Base-by-base conservation (phyloP, 2,797 vertebrate species). In the Lithobates sylvaticus region DNA sequence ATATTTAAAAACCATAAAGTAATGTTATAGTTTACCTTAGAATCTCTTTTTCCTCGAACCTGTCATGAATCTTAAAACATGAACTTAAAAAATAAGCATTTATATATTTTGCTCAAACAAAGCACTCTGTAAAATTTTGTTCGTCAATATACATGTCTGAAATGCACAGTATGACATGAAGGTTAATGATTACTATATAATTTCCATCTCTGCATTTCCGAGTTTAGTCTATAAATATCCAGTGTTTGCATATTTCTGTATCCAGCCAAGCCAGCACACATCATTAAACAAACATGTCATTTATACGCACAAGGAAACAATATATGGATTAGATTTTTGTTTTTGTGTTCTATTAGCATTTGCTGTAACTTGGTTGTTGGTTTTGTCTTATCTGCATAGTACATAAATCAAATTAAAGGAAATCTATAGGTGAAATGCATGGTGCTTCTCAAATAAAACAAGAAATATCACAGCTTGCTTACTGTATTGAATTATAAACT, bases 181-280 rank as follows among this genome's bases (percentile, higher is more conserved):
- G 32, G 76, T 75, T 75, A 74, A 80, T 79, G 77, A 85, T 85
- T 79, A 79, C 84, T 81, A 21, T 76, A 76, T 81, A 50, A 79
- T 80, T 79, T 76, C 71, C 64, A 70, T 70, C 64, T 36, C 34
- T 70, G 72, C 70, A 76, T 64, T 73, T 80, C 47, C 71, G 67
- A 58, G 61, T 54, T 71, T 47, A 26, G 54, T 34, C 72, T 81
- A 81, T 54, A 86, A 80, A 81, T 81, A 75, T 36, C 65, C 77
- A 76, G 39, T 76, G 72, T 81, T 81, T 86, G 72, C 78, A 75
- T 75, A 69, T 86, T 86, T 44, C 76, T 81, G 44, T 34, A 64
- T 34, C 44, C 69, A 16, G 68, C 47, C 29, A 71, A 61, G 42
- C 73, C 32, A 27, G 73, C 64, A 76, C 72, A 86, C 72, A 76